Percentiles rank a stretch among this genome's conserved stretches.
Evolutionary conservation across 2,888 invertebrate genomes (phyloP).

Genomic region (Caenorhabditis doughertyi): DNA sequence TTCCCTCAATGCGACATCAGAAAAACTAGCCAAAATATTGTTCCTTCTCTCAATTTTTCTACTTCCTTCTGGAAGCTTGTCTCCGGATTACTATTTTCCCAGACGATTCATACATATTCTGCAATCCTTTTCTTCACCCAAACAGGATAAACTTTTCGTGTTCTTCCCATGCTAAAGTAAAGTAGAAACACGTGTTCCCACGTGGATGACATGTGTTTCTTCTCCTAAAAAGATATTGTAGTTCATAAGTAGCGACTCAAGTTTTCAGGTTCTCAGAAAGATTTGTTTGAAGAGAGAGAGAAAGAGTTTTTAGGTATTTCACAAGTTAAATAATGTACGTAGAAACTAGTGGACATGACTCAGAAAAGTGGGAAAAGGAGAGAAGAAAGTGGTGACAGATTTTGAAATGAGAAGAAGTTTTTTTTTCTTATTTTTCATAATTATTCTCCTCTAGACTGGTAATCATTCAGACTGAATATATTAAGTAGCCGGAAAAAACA

Average conservation of each 20-base stretch:
- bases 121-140: background rate
- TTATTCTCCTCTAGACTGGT: constrained; percentile 18
- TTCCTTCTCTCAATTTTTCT: background rate
- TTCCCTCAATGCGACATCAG: too few relatives aligned
- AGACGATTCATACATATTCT: constrained; percentile 13
- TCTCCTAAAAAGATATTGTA: constrained; percentile 8
- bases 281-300: constrained; percentile 12
- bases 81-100: constrained; percentile 6
- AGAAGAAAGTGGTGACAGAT: background rate
- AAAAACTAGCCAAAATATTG: too few relatives aligned
- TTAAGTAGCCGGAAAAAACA: too few relatives aligned
- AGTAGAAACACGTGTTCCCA: constrained; percentile 24
- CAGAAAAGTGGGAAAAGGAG: constrained; percentile 3
- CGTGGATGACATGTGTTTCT: constrained; percentile 31
- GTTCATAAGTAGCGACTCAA: constrained; percentile 24
- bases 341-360: constrained; percentile 32
- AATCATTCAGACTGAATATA: background rate
- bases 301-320: constrained; percentile 8
- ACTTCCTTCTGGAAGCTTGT: constrained; percentile 11
- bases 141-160: constrained; percentile 13
- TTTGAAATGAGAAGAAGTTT: background rate
- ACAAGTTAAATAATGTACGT: constrained; percentile 28
- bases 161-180: constrained; percentile 1
- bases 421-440: background rate
- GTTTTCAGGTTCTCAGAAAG: constrained; percentile 15